These are phyloP conservation scores for Synergus japonicus DNA, from an alignment of 2,888 invertebrate genomes.

Conservation along the genomic window DNA sequence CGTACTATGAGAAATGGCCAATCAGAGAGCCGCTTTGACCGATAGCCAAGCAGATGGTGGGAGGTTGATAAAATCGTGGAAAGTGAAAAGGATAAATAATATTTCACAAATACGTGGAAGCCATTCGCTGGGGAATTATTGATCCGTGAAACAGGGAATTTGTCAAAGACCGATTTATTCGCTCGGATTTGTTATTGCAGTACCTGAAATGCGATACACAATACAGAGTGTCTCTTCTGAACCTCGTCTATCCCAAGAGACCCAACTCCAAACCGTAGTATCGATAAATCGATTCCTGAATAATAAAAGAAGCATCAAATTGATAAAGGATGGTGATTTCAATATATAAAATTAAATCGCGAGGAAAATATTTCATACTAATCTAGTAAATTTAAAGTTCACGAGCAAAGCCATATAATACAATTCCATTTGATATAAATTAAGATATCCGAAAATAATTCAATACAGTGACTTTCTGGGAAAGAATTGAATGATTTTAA, in stretches of 20 bases:
- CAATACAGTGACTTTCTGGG: neutral
- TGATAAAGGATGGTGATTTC: neutral
- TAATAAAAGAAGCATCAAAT: neutral
- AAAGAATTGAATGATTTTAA: neutral
- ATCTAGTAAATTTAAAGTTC: no score
- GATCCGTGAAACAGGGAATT: constrained; percentile 49
- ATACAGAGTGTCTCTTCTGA: neutral
- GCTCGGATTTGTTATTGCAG: constrained; percentile 47
- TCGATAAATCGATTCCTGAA: constrained; percentile 24
- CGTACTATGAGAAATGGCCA: constrained; percentile 17
- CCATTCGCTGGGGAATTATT: constrained; percentile 47
- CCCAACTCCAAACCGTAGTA: neutral
- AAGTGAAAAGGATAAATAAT: constrained; percentile 30
- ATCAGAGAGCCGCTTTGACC: neutral
- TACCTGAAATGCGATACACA: neutral
- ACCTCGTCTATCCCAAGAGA: neutral
- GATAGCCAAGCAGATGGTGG: neutral
- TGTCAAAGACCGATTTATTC: constrained; percentile 55
- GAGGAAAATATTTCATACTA: neutral
- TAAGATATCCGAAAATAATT: no score
- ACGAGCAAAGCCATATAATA: no score
- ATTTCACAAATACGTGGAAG: constrained; percentile 19
- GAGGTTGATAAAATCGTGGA: constrained; percentile 7
- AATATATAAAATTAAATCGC: neutral
- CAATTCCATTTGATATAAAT: no score